Evolutionary conservation across 1,140 invertebrate species (phyloP).

Genomic region (Sitobion miscanthi): DNA sequence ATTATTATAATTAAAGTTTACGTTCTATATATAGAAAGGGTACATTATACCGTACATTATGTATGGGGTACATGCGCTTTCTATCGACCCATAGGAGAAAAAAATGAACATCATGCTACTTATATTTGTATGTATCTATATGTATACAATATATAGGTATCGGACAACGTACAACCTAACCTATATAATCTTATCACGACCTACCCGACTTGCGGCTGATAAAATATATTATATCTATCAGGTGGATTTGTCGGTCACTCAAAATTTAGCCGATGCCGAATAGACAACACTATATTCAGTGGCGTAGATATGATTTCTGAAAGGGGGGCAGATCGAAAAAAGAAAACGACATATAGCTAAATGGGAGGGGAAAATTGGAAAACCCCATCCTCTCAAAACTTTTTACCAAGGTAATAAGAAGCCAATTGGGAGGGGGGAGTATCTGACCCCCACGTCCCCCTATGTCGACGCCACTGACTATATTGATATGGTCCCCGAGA

Average conservation of each 20-base stretch:
- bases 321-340: too few species aligned
- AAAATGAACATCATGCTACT: neutral
- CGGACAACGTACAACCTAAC: neutral
- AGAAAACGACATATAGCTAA: too few species aligned
- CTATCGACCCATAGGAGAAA: neutral
- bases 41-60: neutral
- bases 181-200: neutral
- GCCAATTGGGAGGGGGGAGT: too few species aligned
- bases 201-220: too few species aligned
- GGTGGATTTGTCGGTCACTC: too few species aligned
- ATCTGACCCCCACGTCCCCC: too few species aligned
- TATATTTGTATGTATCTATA: neutral
- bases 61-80: neutral
- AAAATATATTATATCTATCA: neutral
- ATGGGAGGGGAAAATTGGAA: too few species aligned
- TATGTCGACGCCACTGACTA: too few species aligned
- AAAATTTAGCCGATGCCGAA: neutral
- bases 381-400: too few species aligned
- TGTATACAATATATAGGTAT: neutral
- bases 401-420: too few species aligned
- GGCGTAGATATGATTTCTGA: too few species aligned
- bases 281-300: neutral
- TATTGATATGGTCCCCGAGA: too few species aligned
- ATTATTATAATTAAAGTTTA: neutral
- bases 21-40: neutral